Evolutionary conservation across 2,797 vertebrate genomes (phyloP).

Genomic region (Dendrocincla tyrannina): DNA sequence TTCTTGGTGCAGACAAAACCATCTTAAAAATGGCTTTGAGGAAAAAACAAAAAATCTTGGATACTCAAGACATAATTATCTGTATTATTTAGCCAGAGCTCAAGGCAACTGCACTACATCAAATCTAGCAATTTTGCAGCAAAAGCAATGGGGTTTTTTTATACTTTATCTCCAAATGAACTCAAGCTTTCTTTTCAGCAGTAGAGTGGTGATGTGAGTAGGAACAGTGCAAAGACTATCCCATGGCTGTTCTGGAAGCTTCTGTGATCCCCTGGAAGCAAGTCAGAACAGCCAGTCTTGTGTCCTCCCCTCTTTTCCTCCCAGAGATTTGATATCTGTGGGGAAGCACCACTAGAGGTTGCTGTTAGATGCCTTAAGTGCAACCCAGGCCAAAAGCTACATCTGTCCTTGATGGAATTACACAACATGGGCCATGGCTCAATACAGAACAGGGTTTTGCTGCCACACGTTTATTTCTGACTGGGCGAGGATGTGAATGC

Average conservation of each 20-base stretch:
- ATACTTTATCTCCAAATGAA: not conserved
- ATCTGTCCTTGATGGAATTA: not conserved
- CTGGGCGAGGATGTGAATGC: not conserved
- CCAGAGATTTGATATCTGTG: not conserved
- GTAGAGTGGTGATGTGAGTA: not conserved
- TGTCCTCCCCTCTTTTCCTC: not conserved
- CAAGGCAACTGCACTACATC: not conserved
- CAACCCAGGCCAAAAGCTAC: not conserved
- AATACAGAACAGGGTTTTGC: not conserved
- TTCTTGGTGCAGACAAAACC: not conserved
- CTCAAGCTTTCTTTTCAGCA: not conserved
- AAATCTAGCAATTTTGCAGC: not conserved
- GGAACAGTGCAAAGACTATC: not conserved
- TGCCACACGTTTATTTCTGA: not conserved
- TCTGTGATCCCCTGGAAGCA: not conserved
- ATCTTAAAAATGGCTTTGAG: not conserved
- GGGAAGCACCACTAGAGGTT: slow-evolving; percentile 51
- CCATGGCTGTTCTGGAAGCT: not conserved
- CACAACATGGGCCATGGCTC: accelerated
- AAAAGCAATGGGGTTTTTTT: not conserved
- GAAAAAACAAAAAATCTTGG: not conserved
- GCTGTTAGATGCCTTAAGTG: slow-evolving; percentile 25
- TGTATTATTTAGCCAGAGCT: not conserved
- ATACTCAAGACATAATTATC: not conserved
- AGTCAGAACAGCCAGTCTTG: not conserved